Evolutionary conservation across 1,140 invertebrate genomes (phyloP).

Genomic region (Drosophila sp.): DNA sequence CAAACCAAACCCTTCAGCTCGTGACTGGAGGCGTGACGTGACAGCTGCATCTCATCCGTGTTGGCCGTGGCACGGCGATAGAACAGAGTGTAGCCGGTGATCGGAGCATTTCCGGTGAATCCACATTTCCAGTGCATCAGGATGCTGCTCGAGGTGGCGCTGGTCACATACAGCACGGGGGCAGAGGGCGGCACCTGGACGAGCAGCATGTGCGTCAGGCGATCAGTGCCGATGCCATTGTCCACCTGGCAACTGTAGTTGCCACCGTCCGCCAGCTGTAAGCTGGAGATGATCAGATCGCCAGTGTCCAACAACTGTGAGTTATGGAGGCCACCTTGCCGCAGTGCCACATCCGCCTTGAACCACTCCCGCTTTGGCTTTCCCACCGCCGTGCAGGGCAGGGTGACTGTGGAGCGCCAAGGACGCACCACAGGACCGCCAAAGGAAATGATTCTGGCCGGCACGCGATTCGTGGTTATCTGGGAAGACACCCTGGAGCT

Average conservation of each 20-base stretch:
- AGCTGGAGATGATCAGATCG: conserved; percentile 87
- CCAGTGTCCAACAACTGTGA: conserved; percentile 87
- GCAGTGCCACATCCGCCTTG: conserved; percentile 85
- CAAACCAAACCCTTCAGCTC: conserved; percentile 90
- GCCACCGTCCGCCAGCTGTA: conserved; percentile 88
- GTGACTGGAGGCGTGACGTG: conserved; percentile 88
- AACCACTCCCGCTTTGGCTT: conserved; percentile 89
- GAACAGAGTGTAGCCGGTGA: conserved; percentile 89
- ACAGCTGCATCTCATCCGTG: conserved; percentile 88
- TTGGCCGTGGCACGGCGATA: conserved; percentile 88
- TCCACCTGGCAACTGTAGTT: conserved; percentile 92
- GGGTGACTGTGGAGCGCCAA: conserved; percentile 87
- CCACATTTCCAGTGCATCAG: conserved; percentile 90
- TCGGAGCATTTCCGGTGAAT: conserved; percentile 89
- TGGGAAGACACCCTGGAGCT: conserved; percentile 89
- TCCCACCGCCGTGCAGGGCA: conserved; percentile 89
- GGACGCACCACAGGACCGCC: conserved; percentile 88
- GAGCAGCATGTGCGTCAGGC: conserved; percentile 87
- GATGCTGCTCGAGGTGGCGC: conserved; percentile 89
- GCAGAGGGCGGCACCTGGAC: conserved; percentile 89
- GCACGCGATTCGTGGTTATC: conserved; percentile 86
- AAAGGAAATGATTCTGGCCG: conserved; percentile 89
- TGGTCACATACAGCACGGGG: conserved; percentile 89
- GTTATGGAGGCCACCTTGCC: conserved; percentile 86
- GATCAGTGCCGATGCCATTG: conserved; percentile 89